phyloP scores from a whole-genome alignment of 2,888 invertebrate genomes.

The Sminthurinus aureus region DNA sequence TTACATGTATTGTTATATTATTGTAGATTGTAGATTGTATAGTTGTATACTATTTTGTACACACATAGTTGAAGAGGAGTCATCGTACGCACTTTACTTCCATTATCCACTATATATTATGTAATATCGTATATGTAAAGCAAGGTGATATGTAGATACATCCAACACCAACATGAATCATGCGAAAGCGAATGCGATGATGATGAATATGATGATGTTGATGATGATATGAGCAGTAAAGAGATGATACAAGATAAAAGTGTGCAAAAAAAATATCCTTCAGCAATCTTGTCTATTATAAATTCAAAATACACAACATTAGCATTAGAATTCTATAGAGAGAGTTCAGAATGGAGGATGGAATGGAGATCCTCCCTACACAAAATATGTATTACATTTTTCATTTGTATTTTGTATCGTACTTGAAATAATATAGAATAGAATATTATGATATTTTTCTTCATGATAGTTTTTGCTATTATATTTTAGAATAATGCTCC shows the following conservation, averaged over 20 bases:
- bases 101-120: background rate
- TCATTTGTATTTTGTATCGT: no score
- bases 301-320: background rate
- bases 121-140: no score
- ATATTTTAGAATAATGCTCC: background rate
- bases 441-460: background rate
- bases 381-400: background rate
- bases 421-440: no score
- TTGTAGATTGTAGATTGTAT: no score
- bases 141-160: no score
- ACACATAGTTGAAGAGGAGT: background rate
- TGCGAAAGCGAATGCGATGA: no score
- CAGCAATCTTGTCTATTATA: background rate
- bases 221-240: no score
- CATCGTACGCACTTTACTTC: background rate
- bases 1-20: no score
- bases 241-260: background rate
- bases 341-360: background rate
- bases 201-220: no score
- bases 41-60: no score
- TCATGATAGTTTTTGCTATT: background rate
- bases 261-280: slow-evolving; percentile 9
- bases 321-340: background rate
- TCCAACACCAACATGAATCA: no score
- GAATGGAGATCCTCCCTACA: no score